Base-by-base conservation (phyloP, 2,888 invertebrate species). In the Epistrophella euchroma region DNA sequence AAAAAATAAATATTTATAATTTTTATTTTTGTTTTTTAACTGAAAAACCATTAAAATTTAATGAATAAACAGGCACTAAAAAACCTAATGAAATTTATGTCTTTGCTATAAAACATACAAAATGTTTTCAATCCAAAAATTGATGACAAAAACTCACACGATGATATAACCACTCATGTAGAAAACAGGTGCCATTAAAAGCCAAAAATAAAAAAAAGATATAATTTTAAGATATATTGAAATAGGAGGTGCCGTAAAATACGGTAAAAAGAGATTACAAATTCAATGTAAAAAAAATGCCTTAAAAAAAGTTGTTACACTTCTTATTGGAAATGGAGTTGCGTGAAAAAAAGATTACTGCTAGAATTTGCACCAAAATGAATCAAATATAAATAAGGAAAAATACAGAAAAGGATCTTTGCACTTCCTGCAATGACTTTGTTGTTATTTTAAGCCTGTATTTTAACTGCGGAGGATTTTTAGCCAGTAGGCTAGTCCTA, bases 131-230 rank as follows among this genome's bases (percentile, higher is more conserved):
- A 22, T 43, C 28, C 32, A 43, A 40, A 43, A 55, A 56, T n/a
- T 17, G 19, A 71, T 71, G 52, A 32, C 37, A 40, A 37, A 71
- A 52, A 71, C 25, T 43, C 55, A 71, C 55, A 56, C 28, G 28
- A 56, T 71, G 55, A 43, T 60, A 22, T 22, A 7, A 35, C n/a
- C 56, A 71, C 71, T 56, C 32, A 71, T 56, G 71, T 43, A 13
- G 35, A 17, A 55, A 71, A 71, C n/a, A 71, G 43, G 32, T 56
- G 71, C 56, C 68, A 71, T 40, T 4, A 32, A 0, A 55, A 37
- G 13, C 35, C 11, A 11, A 56, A 56, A 56, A 17, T 5, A 56
- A 32, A 17, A 60, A 55, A 32, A 62, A 43, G 11, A 56, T 19
- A 4, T 47, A 2, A 19, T 19, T 17, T 17, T 17, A 56, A 11